A percentile compares a stretch with the other conserved stretches of the same genome.
Evolutionary conservation across 1,140 invertebrate genomes (phyloP).

Genomic region (Mercenaria mercenaria): DNA sequence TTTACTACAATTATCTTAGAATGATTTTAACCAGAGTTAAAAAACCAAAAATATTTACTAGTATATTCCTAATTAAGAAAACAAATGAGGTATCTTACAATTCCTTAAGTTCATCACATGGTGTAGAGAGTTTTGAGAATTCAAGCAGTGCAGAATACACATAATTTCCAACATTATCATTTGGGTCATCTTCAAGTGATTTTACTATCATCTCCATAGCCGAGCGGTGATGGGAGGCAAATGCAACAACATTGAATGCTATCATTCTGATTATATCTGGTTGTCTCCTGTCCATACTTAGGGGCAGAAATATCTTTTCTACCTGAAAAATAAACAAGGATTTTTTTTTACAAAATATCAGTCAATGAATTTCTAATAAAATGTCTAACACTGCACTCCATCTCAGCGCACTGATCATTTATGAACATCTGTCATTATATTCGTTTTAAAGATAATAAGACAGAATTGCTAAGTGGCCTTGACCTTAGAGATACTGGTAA

Average conservation of each 20-base stretch:
- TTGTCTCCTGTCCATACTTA: slow-evolving; percentile 16
- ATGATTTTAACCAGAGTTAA: too few species aligned
- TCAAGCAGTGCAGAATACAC: slow-evolving; percentile 7
- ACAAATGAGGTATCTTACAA: slow-evolving; percentile 8
- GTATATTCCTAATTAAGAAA: neutral
- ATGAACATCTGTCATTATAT: too few species aligned
- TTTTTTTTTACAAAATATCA: too few species aligned
- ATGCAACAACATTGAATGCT: neutral
- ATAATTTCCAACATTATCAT: slow-evolving; percentile 22
- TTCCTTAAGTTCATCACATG: slow-evolving; percentile 2
- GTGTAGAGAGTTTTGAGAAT: slow-evolving; percentile 33
- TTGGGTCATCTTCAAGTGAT: slow-evolving; percentile 38
- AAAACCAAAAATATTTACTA: too few species aligned
- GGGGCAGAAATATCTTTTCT: slow-evolving; percentile 1
- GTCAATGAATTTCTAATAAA: too few species aligned
- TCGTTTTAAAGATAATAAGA: too few species aligned
- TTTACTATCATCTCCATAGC: slow-evolving; percentile 34
- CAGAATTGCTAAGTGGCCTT: too few species aligned
- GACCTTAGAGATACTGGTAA: too few species aligned
- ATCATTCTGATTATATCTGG: slow-evolving; percentile 19
- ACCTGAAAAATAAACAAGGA: slow-evolving; percentile 30
- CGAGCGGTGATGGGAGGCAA: neutral
- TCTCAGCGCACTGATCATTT: too few species aligned
- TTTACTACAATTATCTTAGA: too few species aligned
- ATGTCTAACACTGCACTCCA: too few species aligned